These are phyloP conservation scores for Propithecus deckenii DNA, from an alignment of 2,797 vertebrate genomes.

Conservation along the genomic window DNA sequence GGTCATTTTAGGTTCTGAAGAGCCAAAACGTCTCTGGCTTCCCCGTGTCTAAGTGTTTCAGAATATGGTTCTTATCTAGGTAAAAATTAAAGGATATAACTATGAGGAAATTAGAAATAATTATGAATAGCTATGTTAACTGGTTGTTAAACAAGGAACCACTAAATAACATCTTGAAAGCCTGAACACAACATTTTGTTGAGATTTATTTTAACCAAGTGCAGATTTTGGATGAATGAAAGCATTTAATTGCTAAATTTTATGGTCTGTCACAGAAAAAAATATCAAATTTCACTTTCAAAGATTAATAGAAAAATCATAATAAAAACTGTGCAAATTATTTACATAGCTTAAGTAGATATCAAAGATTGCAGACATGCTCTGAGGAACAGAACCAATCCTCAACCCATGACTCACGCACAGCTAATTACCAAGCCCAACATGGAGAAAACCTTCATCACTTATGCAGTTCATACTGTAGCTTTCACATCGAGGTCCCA, in stretches of 20 bases:
- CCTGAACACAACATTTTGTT: not conserved
- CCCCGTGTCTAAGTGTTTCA: not conserved
- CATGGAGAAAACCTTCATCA: not conserved
- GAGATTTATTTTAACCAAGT: slow-evolving; percentile 51
- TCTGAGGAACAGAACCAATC: slow-evolving; percentile 70
- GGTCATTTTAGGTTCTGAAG: not conserved
- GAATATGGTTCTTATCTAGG: not conserved
- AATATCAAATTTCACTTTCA: slow-evolving; percentile 82
- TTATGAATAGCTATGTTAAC: not conserved
- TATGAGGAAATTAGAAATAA: slow-evolving; percentile 35
- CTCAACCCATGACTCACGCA: slow-evolving; percentile 9
- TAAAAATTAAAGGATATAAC: slow-evolving; percentile 12
- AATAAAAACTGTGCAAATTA: slow-evolving; percentile 80
- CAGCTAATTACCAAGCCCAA: slow-evolving; percentile 47
- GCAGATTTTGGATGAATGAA: slow-evolving; percentile 63
- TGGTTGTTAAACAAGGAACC: slow-evolving; percentile 18
- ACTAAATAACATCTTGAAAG: slow-evolving; percentile 30
- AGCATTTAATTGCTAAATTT: slow-evolving; percentile 80
- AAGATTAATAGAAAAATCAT: slow-evolving; percentile 84
- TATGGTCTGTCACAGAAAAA: slow-evolving; percentile 80
- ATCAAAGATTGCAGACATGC: slow-evolving; percentile 78
- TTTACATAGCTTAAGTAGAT: slow-evolving; percentile 83
- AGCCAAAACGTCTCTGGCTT: not conserved
- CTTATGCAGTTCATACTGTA: not conserved
- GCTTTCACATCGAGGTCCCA: slow-evolving; percentile 1